These are phyloP conservation scores for Drosophila heteroneura DNA, from an alignment of 2,888 invertebrate genomes.

Conservation along the genomic window DNA sequence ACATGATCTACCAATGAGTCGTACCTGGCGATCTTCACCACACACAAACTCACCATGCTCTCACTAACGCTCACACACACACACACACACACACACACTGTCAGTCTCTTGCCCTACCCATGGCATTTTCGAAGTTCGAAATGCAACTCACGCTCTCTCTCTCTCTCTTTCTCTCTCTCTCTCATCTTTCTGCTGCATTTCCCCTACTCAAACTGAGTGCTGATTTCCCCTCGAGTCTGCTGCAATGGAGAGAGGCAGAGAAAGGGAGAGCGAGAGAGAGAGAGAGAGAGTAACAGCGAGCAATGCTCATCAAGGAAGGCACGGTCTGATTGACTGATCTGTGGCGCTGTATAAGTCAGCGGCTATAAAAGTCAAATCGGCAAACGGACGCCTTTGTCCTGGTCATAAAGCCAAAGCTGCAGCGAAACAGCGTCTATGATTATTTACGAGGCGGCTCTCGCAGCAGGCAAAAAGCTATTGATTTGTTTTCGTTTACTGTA, in stretches of 20 bases:
- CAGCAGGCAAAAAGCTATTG: conserved; percentile 73
- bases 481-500: conserved; percentile 38
- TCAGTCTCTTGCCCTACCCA: conserved; percentile 13
- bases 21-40: conserved; percentile 55
- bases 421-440: conserved; percentile 48
- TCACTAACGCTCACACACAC: conserved; percentile 21
- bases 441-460: conserved; percentile 73
- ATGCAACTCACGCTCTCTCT: conserved; percentile 29
- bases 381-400: conserved; percentile 74
- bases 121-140: conserved; percentile 75
- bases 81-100: conserved; percentile 13
- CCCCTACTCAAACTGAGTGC: conserved; percentile 41
- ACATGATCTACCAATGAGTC: conserved; percentile 50
- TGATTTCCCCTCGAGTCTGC: not conserved
- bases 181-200: conserved; percentile 30
- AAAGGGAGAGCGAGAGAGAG: not conserved
- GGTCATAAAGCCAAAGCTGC: conserved; percentile 58
- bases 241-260: not conserved
- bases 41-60: conserved; percentile 56
- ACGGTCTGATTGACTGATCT: conserved; percentile 13
- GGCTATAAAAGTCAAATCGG: conserved; percentile 67
- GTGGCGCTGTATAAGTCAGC: conserved; percentile 28
- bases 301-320: conserved; percentile 19
- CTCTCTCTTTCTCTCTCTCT: not conserved
- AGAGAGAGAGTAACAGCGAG: not conserved